Conservation (phyloP, 2,888 invertebrate species). For the Amaurobius ferox region DNA sequence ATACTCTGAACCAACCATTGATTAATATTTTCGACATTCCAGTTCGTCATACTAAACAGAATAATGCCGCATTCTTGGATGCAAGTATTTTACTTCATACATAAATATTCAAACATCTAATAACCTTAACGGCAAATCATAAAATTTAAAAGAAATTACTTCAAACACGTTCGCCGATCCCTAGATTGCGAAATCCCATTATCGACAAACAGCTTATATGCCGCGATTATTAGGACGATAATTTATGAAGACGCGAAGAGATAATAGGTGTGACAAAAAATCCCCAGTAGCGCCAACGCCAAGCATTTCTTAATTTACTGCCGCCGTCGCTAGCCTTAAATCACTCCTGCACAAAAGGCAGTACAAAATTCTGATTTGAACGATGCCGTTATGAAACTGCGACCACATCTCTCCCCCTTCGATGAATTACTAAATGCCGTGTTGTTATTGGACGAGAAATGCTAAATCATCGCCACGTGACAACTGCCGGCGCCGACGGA, state of each 20-base stretch:
- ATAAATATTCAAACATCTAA: no score
- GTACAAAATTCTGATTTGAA: slow-evolving; percentile 66
- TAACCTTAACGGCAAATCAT: no score
- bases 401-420: slow-evolving; percentile 27
- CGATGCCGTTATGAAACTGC: slow-evolving; percentile 57
- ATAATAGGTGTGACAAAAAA: slow-evolving; percentile 11
- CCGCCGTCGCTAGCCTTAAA: background rate
- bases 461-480: slow-evolving; percentile 72
- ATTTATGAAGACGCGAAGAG: slow-evolving; percentile 9
- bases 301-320: slow-evolving; percentile 2
- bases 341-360: background rate
- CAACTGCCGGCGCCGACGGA: slow-evolving; percentile 63
- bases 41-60: no score
- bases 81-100: no score
- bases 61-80: no score
- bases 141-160: no score
- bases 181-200: slow-evolving; percentile 12
- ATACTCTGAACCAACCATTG: no score
- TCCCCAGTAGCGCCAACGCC: background rate
- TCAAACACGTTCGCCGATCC: no score
- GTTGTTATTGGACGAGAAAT: slow-evolving; percentile 71
- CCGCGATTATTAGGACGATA: background rate
- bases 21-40: no score
- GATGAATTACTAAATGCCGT: slow-evolving; percentile 70
- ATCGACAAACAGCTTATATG: background rate